A percentile compares a stretch with the other conserved stretches of the same genome.
Conservation (phyloP, 1,140 invertebrate species). For the Drosophila nebulosa region DNA sequence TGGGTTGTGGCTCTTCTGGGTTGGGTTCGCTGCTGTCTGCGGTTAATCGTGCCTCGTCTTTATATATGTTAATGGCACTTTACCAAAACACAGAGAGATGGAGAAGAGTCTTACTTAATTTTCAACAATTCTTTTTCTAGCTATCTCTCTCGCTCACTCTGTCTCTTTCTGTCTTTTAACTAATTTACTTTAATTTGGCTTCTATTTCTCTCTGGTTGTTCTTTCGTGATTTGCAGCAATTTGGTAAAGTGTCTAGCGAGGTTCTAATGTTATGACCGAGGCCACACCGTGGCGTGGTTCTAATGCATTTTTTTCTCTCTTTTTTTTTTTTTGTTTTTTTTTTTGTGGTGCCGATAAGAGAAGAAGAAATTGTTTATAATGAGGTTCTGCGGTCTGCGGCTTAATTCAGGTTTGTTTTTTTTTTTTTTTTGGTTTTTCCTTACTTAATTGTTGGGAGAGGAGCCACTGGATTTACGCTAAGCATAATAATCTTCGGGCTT, state of each 20-base stretch:
- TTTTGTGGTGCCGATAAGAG: slow-evolving; percentile 58
- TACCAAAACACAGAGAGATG: not conserved
- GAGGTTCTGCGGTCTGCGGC: slow-evolving; percentile 64
- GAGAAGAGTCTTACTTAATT: slow-evolving; percentile 53
- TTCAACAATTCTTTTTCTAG: slow-evolving; percentile 41
- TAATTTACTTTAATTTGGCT: slow-evolving; percentile 66
- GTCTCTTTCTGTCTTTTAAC: slow-evolving; percentile 29
- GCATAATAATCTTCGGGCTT: slow-evolving; percentile 27
- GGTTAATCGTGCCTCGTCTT: slow-evolving; percentile 43
- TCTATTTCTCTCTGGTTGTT: slow-evolving; percentile 1
- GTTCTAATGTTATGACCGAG: slow-evolving; percentile 74
- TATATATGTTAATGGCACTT: slow-evolving; percentile 60
- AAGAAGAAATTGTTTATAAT: slow-evolving; percentile 76
- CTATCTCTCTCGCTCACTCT: slow-evolving; percentile 15
- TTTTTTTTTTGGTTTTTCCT: too few species aligned
- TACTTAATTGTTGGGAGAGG: slow-evolving; percentile 51
- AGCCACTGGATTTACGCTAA: slow-evolving; percentile 53
- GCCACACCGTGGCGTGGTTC: slow-evolving; percentile 35
- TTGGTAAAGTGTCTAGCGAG: slow-evolving; percentile 76
- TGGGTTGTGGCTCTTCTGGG: not conserved
- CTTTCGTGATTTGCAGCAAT: slow-evolving; percentile 72
- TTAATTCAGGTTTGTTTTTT: slow-evolving; percentile 51
- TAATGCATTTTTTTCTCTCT: slow-evolving; percentile 57
- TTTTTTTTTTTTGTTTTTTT: slow-evolving; percentile 7
- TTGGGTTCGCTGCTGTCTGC: slow-evolving; percentile 22